Evolutionary conservation across 1,140 invertebrate species (phyloP), one percentile per base, ranked within the genome.

Genomic region (Acromyrmex heyeri): DNA sequence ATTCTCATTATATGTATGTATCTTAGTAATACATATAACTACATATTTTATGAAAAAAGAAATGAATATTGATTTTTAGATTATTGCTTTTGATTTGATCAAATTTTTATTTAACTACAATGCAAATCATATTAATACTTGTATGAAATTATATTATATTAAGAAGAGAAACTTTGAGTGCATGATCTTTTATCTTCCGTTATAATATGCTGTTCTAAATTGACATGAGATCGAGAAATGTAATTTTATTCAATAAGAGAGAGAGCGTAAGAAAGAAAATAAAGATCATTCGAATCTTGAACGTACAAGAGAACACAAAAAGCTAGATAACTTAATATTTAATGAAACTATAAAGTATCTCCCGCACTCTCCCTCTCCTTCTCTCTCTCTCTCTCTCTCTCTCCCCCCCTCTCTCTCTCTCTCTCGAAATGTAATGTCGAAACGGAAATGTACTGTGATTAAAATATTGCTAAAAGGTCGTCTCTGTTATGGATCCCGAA

Each of bases 221-320:
- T 72, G 65, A 21, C 18, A 81, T 50, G 24, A 24, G 24, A 16
- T 30, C 21, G 21, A 59, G 53, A 30, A 81, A 81, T 81, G 64
- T 81, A 81, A 81, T 72, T 81, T 81, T 18, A 69, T 69, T 79
- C 27, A 48, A 81, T 81, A 59, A 81, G 21, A 81, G n/a, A 65
- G 44, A 7, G 0, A 59, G 24, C 65, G 21, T 57, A 81, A 81
- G 64, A 81, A 81, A 57, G 50, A 70, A 69, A 79, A 69, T 14
- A 64, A 69, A 81, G 53, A 81, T 59, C 27, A 16, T 30, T 72
- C 50, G 65, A 72, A 72, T 57, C 65, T 72, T 16, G 34, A 44
- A 81, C 53, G 65, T 81, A 34, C 50, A 70, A 64, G 1, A 18
- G 21, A 81, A 24, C 16, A 59, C 50, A 81, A 72, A 81, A 69